Evolutionary conservation across 1,140 invertebrate genomes (phyloP), one percentile per base, ranked within the genome.

Genomic region (honey bee (Apis mellifera)): DNA sequence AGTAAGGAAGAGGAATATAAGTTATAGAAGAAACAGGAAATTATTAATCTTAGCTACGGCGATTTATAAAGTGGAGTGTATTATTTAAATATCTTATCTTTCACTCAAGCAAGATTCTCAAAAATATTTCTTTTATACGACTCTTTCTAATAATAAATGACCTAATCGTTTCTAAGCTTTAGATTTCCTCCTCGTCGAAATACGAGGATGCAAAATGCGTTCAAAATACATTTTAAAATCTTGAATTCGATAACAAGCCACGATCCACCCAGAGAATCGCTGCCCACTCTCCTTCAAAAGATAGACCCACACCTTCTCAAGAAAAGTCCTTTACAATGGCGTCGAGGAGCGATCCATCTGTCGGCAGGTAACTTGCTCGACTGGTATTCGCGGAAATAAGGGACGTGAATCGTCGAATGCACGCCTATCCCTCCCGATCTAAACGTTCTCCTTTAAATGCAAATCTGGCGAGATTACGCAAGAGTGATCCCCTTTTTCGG

Each of bases 391-490:
- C 26, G n/a, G 71, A 32, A 23, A 57, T n/a, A 69, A 52, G 52
- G 42, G 65, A 62, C 52, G 32, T n/a, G 15, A 66, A 60, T 48
- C 71, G 55, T 48, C 59, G 83, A 84, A 32, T 23, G 60, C 52
- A 52, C 65, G 60, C 73, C 70, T 83, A 85, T 68, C 52, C 13
- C n/a, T 76, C 78, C 42, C 21, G 21, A 15, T 54, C 84, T 89
- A 91, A 89, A 88, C 83, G 87, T 69, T 80, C 79, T 84, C 77
- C 84, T 90, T 84, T 90, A 90, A 89, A 91, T 90, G 90, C 86
- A 90, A 91, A 91, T 90, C 84, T 85, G 78, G 60, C 72, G 68
- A 87, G 86, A 86, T 90, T 84, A 79, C 78, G 64, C 71, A 32
- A 15, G 70, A 60, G 82, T 86, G 69, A 88, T 87, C 78, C 65